Evolutionary conservation across 2,113 vertebrate species (phyloP).

Genomic region (Tachycineta bicolor): DNA sequence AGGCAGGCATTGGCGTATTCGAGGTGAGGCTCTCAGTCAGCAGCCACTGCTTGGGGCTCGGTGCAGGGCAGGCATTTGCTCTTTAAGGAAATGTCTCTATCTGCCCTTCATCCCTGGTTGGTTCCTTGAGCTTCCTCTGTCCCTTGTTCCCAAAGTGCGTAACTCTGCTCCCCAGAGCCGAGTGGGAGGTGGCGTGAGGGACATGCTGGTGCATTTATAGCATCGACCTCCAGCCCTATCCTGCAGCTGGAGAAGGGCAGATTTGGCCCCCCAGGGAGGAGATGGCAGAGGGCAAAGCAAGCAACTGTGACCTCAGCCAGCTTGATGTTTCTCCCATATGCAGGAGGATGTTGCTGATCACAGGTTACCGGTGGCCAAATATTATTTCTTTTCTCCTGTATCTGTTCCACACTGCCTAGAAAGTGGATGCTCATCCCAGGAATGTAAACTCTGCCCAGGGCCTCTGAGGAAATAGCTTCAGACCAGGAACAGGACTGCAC

Average conservation of each 20-base stretch:
- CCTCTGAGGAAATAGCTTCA: slow-evolving; percentile 60
- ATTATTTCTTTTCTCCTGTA: slow-evolving; percentile 48
- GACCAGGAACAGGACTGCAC: slow-evolving; percentile 30
- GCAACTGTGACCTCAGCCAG: background rate
- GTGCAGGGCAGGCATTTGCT: background rate
- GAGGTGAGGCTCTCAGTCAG: background rate
- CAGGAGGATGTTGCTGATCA: slow-evolving; percentile 64
- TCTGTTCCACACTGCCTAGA: slow-evolving; percentile 56
- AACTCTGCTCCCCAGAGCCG: background rate
- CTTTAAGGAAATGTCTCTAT: background rate
- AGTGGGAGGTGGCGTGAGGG: background rate
- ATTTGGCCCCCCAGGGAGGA: background rate
- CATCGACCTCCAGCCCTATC: background rate
- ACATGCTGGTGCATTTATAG: background rate
- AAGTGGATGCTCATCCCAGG: slow-evolving; percentile 70
- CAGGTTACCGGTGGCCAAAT: slow-evolving; percentile 62
- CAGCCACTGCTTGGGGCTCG: accelerated
- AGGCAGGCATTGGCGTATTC: background rate
- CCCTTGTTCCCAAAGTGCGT: background rate
- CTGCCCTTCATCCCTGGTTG: background rate
- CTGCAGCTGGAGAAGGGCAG: background rate
- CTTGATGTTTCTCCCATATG: slow-evolving; percentile 17
- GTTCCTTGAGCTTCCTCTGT: background rate
- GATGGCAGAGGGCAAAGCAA: background rate
- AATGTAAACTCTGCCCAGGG: slow-evolving; percentile 60